phyloP scores from a whole-genome alignment of 2,797 vertebrate species.

The Diplodus sargus region DNA sequence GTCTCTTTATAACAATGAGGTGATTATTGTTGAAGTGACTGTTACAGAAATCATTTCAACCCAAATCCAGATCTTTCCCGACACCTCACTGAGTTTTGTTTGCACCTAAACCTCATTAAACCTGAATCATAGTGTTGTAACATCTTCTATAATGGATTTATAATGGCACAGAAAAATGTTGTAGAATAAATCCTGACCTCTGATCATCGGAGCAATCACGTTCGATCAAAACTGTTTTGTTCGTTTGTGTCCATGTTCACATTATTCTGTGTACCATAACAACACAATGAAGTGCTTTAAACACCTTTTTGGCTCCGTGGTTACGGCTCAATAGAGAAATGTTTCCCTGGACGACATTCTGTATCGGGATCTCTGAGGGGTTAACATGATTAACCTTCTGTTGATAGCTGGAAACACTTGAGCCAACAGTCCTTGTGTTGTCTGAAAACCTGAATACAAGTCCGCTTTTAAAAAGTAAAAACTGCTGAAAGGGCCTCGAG shows the following conservation, averaged over 20 bases:
- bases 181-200: too few relatives aligned
- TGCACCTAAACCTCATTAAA: too few relatives aligned
- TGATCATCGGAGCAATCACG: not conserved
- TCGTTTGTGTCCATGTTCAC: not conserved
- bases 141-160: too few relatives aligned
- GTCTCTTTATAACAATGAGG: too few relatives aligned
- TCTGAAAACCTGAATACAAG: not conserved
- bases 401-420: constrained; percentile 5
- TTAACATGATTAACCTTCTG: constrained; percentile 24
- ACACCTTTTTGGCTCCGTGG: not conserved
- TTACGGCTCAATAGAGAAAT: not conserved
- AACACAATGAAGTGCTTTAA: not conserved
- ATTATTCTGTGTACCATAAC: not conserved
- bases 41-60: too few relatives aligned
- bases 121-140: too few relatives aligned
- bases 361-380: not conserved
- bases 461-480: not conserved
- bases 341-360: not conserved
- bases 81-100: too few relatives aligned
- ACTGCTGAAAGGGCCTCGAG: not conserved
- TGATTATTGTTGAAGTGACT: too few relatives aligned
- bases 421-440: constrained; percentile 10
- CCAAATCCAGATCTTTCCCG: too few relatives aligned
- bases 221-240: not conserved
- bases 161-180: too few relatives aligned